These are phyloP conservation scores for Zonitis immaculata DNA, from an alignment of 2,888 invertebrate genomes.

Conservation along the genomic window DNA sequence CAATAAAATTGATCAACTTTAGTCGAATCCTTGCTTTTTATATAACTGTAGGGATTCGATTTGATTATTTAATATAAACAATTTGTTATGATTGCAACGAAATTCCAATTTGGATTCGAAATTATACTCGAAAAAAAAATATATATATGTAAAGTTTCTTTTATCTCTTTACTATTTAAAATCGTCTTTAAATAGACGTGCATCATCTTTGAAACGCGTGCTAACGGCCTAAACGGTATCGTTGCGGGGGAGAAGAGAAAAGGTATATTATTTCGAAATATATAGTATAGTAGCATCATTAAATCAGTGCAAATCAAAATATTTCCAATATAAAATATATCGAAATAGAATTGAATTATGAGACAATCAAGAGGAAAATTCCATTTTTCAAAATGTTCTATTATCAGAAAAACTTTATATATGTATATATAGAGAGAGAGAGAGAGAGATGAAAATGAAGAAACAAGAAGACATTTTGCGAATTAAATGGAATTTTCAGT, in stretches of 20 bases:
- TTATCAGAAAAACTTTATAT: no score
- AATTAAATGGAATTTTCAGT: not conserved
- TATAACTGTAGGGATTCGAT: no score
- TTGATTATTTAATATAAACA: no score
- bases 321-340: not conserved
- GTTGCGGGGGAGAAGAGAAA: conserved; percentile 26
- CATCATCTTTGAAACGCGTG: conserved; percentile 23
- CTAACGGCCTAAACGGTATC: conserved; percentile 17
- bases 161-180: no score
- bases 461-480: not conserved
- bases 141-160: no score
- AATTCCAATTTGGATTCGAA: no score
- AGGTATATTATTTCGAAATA: conserved; percentile 13
- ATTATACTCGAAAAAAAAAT: no score
- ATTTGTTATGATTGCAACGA: no score
- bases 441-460: no score
- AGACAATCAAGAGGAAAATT: not conserved
- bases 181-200: conserved; percentile 22
- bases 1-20: no score
- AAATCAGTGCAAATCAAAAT: not conserved
- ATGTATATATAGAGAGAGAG: no score
- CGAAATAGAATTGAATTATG: not conserved
- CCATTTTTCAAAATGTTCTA: not conserved
- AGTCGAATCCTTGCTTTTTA: no score
- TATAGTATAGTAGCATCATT: conserved; percentile 3